These are phyloP conservation scores for Taphrorychus bicolor DNA, from an alignment of 2,888 invertebrate species.

Conservation along the genomic window DNA sequence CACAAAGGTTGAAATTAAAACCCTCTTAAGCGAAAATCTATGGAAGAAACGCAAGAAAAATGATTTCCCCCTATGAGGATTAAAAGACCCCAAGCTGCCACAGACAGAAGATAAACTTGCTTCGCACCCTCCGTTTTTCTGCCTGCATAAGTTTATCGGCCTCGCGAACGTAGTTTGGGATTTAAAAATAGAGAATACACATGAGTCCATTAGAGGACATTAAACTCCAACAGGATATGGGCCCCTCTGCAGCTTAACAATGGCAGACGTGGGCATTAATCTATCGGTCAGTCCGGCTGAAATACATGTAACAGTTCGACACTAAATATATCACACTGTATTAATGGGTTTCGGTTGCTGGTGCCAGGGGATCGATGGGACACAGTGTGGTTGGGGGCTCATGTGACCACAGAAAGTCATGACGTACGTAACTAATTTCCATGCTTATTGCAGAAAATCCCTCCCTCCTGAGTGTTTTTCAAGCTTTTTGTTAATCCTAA, in stretches of 20 bases:
- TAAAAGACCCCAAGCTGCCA: neutral
- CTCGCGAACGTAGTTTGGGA: no score
- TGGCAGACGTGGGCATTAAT: constrained; percentile 17
- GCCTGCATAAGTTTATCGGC: neutral
- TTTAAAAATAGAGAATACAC: neutral
- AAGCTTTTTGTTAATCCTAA: no score
- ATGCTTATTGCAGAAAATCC: no score
- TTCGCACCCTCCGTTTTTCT: neutral
- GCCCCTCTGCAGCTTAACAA: constrained; percentile 6
- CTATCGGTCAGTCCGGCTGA: constrained; percentile 11
- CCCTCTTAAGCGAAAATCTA: neutral
- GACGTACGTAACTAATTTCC: neutral
- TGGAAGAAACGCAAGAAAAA: neutral
- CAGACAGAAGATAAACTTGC: neutral
- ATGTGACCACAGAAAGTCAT: neutral
- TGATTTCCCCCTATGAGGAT: neutral
- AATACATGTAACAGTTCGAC: constrained; percentile 15
- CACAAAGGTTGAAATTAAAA: neutral
- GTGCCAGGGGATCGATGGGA: neutral
- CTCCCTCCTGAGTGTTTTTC: no score
- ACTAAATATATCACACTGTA: constrained; percentile 24
- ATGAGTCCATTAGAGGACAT: constrained; percentile 1
- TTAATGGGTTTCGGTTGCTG: constrained; percentile 17
- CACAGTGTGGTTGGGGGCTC: neutral
- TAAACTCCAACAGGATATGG: neutral